Evolutionary conservation across 1,140 invertebrate species (phyloP).

Genomic region (Orchestia grillus): DNA sequence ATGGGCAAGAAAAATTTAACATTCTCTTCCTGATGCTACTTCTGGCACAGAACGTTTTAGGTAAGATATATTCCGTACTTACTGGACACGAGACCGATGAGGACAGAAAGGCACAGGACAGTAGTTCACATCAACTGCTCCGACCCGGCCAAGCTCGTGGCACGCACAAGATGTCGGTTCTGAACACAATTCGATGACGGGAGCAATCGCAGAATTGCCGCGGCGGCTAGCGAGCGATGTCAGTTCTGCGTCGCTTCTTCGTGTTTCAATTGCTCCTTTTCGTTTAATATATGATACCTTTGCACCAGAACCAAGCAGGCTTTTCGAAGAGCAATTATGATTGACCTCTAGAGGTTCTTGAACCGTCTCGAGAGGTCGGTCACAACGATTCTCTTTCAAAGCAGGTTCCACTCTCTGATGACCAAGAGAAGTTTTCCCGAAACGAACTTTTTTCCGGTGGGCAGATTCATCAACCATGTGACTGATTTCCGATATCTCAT

Average conservation of each 20-base stretch:
- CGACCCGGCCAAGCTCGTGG: neutral
- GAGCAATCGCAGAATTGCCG: neutral
- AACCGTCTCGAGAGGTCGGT: neutral
- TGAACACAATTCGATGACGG: neutral
- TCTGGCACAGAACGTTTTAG: too few species aligned
- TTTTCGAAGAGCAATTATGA: neutral
- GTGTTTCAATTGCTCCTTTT: neutral
- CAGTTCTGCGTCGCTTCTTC: neutral
- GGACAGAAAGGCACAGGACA: neutral
- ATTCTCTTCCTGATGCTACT: too few species aligned
- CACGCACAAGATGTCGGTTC: neutral
- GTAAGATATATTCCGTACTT: neutral
- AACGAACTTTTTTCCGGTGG: neutral
- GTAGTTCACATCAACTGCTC: neutral
- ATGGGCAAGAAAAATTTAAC: too few species aligned
- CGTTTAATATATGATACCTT: neutral
- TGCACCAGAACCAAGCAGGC: neutral
- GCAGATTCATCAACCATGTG: neutral
- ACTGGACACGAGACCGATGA: neutral
- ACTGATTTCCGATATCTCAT: neutral
- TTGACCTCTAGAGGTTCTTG: neutral
- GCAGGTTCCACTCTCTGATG: neutral
- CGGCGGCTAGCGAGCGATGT: neutral
- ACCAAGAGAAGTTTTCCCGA: neutral
- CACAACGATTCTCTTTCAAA: neutral